Base-by-base conservation (phyloP, 1,140 invertebrate species). In the Homalodisca vitripennis region DNA sequence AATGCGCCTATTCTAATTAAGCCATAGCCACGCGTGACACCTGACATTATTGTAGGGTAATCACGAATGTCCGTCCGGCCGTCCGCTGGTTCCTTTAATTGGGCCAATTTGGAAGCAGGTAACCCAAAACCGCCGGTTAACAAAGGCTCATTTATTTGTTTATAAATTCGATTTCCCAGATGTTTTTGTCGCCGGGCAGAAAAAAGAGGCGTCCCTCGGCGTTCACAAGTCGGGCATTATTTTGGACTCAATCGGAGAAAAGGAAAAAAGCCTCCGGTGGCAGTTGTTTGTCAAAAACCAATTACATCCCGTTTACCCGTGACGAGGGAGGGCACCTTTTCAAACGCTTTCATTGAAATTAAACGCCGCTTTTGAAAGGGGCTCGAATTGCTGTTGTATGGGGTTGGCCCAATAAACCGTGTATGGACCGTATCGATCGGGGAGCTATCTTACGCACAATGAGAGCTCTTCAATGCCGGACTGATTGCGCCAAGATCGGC, bases 281-380 rank as follows among this genome's bases (percentile, higher is more conserved):
- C 34, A 41, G 32, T 46, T 66, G 32, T 46, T 27, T 46, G 63
- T 66, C 41, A 66, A 66, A 66, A 66, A 66, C 63, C 63, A 66
- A 66, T 66, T 66, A 66, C 63, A 66, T 66, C 63, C 63, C 27
- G 41, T 66, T 66, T 63, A 63, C 29, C 31, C 29, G 55, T 63
- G 60, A 63, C 60, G 41, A 46, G 63, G 63, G 63, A 66, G 32
- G 41, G 32, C 63, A 66, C 63, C 63, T 66, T 66, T 66, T 41
- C 63, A 66, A 66, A 66, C 63, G 63, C 63, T 66, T 66, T 66
- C 63, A 66, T 66, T 66, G 63, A 47, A 66, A 66, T 66, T 66
- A 66, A 66, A 66, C 41, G 63, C 63, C 41, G 63, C 32, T 46
- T 20, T 22, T 66, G 63, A 66, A 66, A 66, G 63, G 63, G 41